A percentile compares a stretch with the other conserved stretches of the same genome.
These are phyloP conservation scores for Lucilia cuprina DNA, from an alignment of 1,140 invertebrate species.

Conservation along the genomic window DNA sequence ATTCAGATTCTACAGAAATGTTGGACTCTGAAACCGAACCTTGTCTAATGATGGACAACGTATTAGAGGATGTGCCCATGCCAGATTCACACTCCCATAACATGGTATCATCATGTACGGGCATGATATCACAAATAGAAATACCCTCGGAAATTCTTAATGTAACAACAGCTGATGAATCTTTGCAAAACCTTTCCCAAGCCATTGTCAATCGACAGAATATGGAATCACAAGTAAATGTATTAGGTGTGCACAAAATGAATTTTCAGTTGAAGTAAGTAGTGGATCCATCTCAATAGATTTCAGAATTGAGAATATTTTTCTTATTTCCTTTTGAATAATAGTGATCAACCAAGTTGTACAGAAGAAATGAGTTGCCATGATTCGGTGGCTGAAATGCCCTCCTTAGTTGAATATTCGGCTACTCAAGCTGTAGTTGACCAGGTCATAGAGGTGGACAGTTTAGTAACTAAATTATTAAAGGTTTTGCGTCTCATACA, in stretches of 20 bases:
- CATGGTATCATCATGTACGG: constrained; percentile 69
- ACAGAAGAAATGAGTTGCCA: constrained; percentile 60
- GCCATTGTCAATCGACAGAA: constrained; percentile 70
- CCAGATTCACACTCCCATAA: constrained; percentile 74
- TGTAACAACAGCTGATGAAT: constrained; percentile 64
- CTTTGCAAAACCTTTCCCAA: constrained; percentile 72
- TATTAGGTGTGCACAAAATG: constrained; percentile 45
- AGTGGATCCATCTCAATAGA: background rate
- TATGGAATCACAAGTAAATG: constrained; percentile 52
- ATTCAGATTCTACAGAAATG: constrained; percentile 71
- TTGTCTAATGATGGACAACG: constrained; percentile 78
- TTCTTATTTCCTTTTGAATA: too few species aligned
- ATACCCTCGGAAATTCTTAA: constrained; percentile 56
- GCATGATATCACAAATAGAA: constrained; percentile 61
- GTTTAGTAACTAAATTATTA: constrained; percentile 75
- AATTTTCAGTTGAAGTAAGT: constrained; percentile 52
- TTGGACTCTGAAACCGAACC: constrained; percentile 81
- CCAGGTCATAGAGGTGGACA: constrained; percentile 79
- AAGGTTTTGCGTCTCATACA: constrained; percentile 78
- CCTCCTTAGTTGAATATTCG: constrained; percentile 61
- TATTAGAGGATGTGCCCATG: constrained; percentile 71
- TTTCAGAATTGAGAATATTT: background rate
- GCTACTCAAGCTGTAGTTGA: constrained; percentile 68
- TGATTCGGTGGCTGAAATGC: constrained; percentile 61
- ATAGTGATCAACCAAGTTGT: constrained; percentile 51